These are phyloP conservation scores for Gasterosteus nipponicus DNA, from an alignment of 2,113 vertebrate species.

Conservation along the genomic window DNA sequence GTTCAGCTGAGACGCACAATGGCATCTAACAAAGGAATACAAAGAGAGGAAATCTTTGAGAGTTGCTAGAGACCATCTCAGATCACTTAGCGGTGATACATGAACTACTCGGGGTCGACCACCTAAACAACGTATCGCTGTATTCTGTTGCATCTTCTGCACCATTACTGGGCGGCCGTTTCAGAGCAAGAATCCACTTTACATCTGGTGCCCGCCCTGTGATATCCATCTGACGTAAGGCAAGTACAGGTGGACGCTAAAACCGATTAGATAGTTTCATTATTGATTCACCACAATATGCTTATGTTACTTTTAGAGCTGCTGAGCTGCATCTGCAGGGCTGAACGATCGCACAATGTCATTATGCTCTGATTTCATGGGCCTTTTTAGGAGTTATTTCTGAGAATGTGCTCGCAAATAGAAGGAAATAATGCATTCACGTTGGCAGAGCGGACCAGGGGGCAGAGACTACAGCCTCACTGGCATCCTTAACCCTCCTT, in stretches of 20 bases:
- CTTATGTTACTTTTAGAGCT: slow-evolving; percentile 82
- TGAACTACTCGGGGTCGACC: slow-evolving; percentile 80
- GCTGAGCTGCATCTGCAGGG: slow-evolving; percentile 53
- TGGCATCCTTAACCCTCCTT: slow-evolving; percentile 4
- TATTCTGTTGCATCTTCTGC: slow-evolving; percentile 65
- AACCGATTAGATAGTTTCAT: slow-evolving; percentile 83
- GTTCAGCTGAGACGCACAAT: slow-evolving; percentile 19
- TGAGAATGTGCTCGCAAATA: slow-evolving; percentile 52
- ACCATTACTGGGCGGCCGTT: slow-evolving; percentile 56
- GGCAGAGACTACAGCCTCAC: slow-evolving; percentile 14
- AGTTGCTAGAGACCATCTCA: slow-evolving; percentile 69
- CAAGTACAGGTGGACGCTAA: slow-evolving; percentile 78
- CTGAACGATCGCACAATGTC: slow-evolving; percentile 70
- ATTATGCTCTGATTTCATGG: slow-evolving; percentile 70
- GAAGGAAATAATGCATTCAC: slow-evolving; percentile 51
- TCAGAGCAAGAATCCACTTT: slow-evolving; percentile 68
- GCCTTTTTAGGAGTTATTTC: slow-evolving; percentile 66
- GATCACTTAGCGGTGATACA: slow-evolving; percentile 81
- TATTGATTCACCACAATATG: slow-evolving; percentile 86
- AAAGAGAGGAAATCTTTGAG: slow-evolving; percentile 50
- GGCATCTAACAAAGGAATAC: slow-evolving; percentile 39
- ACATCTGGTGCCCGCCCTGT: slow-evolving; percentile 62
- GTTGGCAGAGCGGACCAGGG: slow-evolving; percentile 28
- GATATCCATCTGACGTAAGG: slow-evolving; percentile 80
- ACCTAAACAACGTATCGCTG: slow-evolving; percentile 78